Evolutionary conservation across 2,888 invertebrate genomes (phyloP), one percentile per base, ranked within the genome.

Genomic region (Hydraecia micacea): DNA sequence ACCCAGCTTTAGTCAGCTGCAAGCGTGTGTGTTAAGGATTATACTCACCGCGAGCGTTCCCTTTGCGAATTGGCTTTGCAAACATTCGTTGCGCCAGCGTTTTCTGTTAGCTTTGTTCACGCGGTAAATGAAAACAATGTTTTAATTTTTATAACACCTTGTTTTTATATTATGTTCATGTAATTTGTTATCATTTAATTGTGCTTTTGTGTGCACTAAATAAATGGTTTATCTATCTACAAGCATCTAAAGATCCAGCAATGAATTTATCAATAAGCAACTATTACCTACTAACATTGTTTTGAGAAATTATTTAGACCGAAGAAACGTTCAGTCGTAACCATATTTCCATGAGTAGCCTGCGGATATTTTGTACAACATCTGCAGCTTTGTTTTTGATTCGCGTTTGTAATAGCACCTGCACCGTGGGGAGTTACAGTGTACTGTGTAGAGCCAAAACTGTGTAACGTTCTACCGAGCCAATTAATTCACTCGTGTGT

Each of bases 401-500:
- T 65, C 15, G 3, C 18, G 28, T 39, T 72, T n/a, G 46, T 32
- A 65, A 32, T 21, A 46, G 15, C 63, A 55, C 1, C 13, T 58
- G 46, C 25, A 11, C 55, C 25, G 7, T 28, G 1, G 32, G 25
- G 39, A 63, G 25, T 18, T 25, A 25, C 49, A 32, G 25, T 32
- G 32, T 49, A 21, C 6, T 4, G 36, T 28, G 63, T 6, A 36
- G 9, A 55, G 46, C n/a, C 28, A 11, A 65, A n/a, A 80, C 65
- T 79, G 28, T 49, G 15, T 62, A 73, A 60, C 36, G 15, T 52
- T 60, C 28, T 11, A 36, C 15, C 28, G 42, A 58, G 15, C 32
- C 49, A 73, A 79, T 80, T 73, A 80, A 60, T 65, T 73, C 58
- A 32, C 25, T 25, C 42, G 28, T 32, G 9, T 46, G 7, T 42